Evolutionary conservation across 2,113 vertebrate genomes (phyloP), one percentile per base, ranked within the genome.

Genomic region (Aspiorhynchus laticeps): DNA sequence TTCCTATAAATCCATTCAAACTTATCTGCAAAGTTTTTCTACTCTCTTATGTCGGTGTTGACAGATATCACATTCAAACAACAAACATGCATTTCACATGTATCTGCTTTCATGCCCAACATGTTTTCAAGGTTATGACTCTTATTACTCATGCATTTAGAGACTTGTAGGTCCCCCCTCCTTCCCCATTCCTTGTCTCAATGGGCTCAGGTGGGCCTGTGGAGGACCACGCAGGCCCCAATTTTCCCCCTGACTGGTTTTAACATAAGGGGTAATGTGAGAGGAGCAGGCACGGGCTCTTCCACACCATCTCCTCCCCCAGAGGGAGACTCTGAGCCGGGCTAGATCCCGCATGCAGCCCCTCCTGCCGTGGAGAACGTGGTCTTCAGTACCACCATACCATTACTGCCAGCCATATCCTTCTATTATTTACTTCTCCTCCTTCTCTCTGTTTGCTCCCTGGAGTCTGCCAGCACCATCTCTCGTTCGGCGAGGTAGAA

Each of bases 161-260:
- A 51, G 48, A n/a, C 59, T 51, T 53, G 69, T 19, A 46, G 63
- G 33, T 46, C 61, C 48, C 80, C 63, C 14, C 76, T 5, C 51
- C 76, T 48, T 43, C 19, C 53, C 71, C 81, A 82, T 87, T 89
- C 84, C 85, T 88, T 87, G 90, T 90, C 69, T 78, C 89, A 80
- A 87, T 89, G 93, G 93, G 90, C 90, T 94, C 94, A 95, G 94
- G 95, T 95, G 94, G 93, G 93, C 92, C 88, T 90, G 90, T 86
- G 88, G 90, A 91, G 92, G 92, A 77, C 89, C 91, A 91, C 91
- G 94, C 93, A 92, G 91, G 89, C 90, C 89, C 92, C 94, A 91
- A 95, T 95, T 96, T 95, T 94, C 94, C 93, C 89, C 94, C 90
- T 94, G 94, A 95, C 94, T 94, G 93, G 90, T 93, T 95, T 95